phyloP scores from a whole-genome alignment of 2,113 vertebrate genomes.

The Chunga burmeisteri region DNA sequence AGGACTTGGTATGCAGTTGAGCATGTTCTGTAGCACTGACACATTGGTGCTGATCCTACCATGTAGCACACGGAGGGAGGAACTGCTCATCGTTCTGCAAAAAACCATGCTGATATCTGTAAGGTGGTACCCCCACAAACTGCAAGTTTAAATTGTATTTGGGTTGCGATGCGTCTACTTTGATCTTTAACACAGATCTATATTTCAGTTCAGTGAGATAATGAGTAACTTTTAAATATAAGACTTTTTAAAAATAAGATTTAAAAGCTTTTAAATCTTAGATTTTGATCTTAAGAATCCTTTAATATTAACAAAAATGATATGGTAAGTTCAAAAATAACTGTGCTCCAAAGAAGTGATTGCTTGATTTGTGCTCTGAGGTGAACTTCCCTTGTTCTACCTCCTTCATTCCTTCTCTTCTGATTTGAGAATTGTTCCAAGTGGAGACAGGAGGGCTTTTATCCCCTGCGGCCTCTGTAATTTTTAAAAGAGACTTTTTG shows the following conservation, averaged over 20 bases:
- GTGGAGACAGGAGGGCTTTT: background rate
- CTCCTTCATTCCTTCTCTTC: background rate
- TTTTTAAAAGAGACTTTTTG: background rate
- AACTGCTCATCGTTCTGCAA: background rate
- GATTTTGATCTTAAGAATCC: background rate
- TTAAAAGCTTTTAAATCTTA: constrained; percentile 24
- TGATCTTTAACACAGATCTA: background rate
- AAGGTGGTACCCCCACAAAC: background rate
- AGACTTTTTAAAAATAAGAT: background rate
- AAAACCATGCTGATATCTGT: background rate
- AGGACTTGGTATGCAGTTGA: background rate
- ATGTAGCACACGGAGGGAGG: background rate
- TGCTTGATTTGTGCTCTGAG: constrained; percentile 28
- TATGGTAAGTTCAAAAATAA: background rate
- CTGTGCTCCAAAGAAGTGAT: background rate
- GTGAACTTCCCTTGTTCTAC: background rate
- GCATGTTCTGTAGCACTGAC: background rate
- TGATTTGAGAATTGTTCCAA: constrained; percentile 4
- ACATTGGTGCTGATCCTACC: background rate
- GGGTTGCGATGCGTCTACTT: background rate
- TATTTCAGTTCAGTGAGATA: background rate
- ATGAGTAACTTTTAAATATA: background rate
- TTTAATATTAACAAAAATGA: background rate
- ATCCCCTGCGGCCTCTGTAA: background rate
- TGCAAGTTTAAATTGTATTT: background rate